phyloP scores from a whole-genome alignment of 1,140 invertebrate species.

The Trissolcus basalis region DNA sequence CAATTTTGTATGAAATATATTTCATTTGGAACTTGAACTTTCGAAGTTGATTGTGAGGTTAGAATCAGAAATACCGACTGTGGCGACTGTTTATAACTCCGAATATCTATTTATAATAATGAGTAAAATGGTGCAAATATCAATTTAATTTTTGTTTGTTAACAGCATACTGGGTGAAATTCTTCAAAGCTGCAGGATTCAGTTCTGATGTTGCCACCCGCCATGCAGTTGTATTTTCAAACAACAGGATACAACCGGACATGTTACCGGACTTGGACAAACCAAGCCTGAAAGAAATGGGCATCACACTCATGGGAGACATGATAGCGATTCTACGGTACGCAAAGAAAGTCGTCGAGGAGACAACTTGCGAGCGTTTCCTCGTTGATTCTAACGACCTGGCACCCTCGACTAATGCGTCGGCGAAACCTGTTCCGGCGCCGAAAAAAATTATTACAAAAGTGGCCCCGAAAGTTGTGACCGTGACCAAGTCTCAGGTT shows the following conservation, averaged over 20 bases:
- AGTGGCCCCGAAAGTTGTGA: constrained; percentile 25
- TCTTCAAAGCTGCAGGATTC: constrained; percentile 84
- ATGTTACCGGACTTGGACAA: constrained; percentile 86
- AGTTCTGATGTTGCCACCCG: constrained; percentile 81
- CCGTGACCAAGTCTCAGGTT: constrained; percentile 43
- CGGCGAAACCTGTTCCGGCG: constrained; percentile 31
- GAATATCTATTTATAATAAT: background rate
- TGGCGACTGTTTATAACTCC: background rate
- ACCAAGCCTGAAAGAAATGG: constrained; percentile 86
- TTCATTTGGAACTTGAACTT: background rate
- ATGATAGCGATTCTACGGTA: constrained; percentile 86
- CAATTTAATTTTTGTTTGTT: background rate
- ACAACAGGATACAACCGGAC: constrained; percentile 84
- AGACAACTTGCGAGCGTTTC: constrained; percentile 76
- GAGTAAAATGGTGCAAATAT: background rate
- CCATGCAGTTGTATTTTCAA: constrained; percentile 85
- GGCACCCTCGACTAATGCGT: constrained; percentile 24
- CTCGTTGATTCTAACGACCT: constrained; percentile 69
- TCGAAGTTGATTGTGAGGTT: no score
- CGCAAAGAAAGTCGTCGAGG: constrained; percentile 81
- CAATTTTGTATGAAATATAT: background rate
- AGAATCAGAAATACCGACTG: background rate
- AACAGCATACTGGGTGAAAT: constrained; percentile 80
- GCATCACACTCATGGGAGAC: constrained; percentile 84
- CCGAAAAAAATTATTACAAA: constrained; percentile 60